A percentile compares a stretch with the other conserved stretches of the same genome.
phyloP scores from a whole-genome alignment of 2,113 vertebrate genomes.

The Anser brachyrhynchus region DNA sequence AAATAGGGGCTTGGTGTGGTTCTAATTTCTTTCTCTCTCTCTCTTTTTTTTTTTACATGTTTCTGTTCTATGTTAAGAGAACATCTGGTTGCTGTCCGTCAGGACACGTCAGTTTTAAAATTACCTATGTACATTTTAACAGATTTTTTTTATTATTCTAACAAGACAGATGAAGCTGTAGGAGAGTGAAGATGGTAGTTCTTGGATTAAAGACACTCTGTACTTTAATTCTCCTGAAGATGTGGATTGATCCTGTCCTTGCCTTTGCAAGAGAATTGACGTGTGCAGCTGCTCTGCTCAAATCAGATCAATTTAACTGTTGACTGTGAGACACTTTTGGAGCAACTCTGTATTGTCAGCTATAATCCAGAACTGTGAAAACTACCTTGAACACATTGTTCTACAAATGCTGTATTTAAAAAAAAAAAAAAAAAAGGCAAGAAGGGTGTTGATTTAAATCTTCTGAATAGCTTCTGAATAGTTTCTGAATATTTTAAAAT shows the following conservation, averaged over 20 bases:
- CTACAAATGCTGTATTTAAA: neutral
- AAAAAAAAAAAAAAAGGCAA: neutral
- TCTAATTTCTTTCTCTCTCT: neutral
- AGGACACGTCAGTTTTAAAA: neutral
- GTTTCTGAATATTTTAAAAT: neutral
- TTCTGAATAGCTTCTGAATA: too few relatives aligned
- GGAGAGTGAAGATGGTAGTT: neutral
- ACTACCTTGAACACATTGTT: neutral
- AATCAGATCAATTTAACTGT: neutral
- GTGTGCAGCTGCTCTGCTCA: neutral
- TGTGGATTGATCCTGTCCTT: neutral
- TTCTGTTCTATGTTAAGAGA: neutral
- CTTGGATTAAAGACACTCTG: neutral
- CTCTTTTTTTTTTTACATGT: neutral
- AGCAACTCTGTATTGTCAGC: neutral
- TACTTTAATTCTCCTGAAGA: neutral
- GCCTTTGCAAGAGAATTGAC: neutral
- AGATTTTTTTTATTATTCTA: neutral
- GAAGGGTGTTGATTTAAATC: neutral
- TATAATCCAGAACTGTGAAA: neutral
- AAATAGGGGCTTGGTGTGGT: neutral
- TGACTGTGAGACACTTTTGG: neutral
- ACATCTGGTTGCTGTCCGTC: neutral
- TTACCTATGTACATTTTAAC: neutral
- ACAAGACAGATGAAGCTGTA: neutral